These are phyloP conservation scores for Paraplagusia blochii DNA, from an alignment of 2,113 vertebrate genomes.

Conservation along the genomic window DNA sequence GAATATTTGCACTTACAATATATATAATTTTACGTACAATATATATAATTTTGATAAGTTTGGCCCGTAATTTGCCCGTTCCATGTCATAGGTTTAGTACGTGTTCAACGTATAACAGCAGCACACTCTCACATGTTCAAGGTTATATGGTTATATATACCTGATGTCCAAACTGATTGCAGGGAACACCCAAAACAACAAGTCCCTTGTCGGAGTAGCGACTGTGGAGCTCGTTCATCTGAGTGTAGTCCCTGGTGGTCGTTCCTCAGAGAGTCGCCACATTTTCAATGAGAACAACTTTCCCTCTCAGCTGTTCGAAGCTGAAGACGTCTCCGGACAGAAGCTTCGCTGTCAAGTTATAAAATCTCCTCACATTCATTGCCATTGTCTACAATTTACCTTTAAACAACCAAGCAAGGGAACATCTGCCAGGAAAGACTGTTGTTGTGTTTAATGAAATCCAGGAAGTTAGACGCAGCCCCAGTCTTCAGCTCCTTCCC, in stretches of 20 bases:
- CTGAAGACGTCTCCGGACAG: conserved; percentile 75
- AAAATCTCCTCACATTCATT: conserved; percentile 54
- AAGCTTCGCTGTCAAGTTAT: conserved; percentile 76
- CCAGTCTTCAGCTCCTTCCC: neutral
- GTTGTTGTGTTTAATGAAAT: neutral
- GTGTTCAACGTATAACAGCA: neutral
- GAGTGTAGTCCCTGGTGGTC: conserved; percentile 86
- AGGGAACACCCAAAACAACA: conserved; percentile 86
- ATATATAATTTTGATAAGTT: too few species aligned
- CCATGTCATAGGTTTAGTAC: too few species aligned
- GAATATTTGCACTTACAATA: too few species aligned
- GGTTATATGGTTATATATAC: conserved; percentile 58
- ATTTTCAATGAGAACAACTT: conserved; percentile 87
- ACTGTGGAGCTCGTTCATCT: conserved; percentile 88
- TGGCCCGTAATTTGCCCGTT: too few species aligned
- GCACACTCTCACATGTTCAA: neutral
- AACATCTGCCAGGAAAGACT: neutral
- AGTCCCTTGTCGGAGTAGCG: conserved; percentile 79
- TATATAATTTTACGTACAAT: too few species aligned
- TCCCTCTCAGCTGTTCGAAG: conserved; percentile 78
- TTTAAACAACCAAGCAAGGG: neutral
- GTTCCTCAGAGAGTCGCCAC: conserved; percentile 96
- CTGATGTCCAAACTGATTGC: conserved; percentile 96
- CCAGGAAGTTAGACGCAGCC: neutral
- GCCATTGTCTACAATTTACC: conserved; percentile 28